phyloP scores from a whole-genome alignment of 2,113 vertebrate species.

The Cyphomyrus discorhynchus region DNA sequence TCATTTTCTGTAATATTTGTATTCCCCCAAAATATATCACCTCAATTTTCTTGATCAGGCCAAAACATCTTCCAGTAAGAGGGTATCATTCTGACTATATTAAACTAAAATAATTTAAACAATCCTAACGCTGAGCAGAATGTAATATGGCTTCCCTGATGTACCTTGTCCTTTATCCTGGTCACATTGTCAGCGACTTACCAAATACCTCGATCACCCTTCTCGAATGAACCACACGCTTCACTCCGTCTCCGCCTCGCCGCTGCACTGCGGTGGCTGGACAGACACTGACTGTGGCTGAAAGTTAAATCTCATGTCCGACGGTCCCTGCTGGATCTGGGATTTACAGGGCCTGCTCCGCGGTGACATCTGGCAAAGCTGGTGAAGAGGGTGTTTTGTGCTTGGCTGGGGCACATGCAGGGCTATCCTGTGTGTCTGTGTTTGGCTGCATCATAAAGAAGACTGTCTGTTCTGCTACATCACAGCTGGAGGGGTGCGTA shows the following conservation, averaged over 20 bases:
- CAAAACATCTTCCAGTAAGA: not conserved
- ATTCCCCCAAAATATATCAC: not conserved
- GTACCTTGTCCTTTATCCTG: not conserved
- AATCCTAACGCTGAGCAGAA: not conserved
- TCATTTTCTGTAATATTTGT: not conserved
- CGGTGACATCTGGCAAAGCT: slow-evolving; percentile 55
- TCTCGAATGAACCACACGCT: not conserved
- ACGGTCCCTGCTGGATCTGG: slow-evolving; percentile 47
- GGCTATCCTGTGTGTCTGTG: not conserved
- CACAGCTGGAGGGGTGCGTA: not conserved
- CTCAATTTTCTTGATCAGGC: no score
- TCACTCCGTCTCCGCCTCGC: not conserved
- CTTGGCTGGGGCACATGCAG: not conserved
- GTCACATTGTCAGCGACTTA: not conserved
- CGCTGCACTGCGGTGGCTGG: slow-evolving; percentile 31
- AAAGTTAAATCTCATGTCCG: slow-evolving; percentile 58
- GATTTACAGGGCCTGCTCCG: slow-evolving; percentile 49
- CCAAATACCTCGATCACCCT: not conserved
- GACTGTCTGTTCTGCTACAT: not conserved
- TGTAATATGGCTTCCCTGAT: not conserved
- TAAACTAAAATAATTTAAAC: not conserved
- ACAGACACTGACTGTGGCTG: slow-evolving; percentile 59
- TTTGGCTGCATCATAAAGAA: not conserved
- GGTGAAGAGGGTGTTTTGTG: slow-evolving; percentile 41
- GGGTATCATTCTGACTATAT: not conserved